Conservation (phyloP, 2,113 vertebrate species). For the Hylia prasina region DNA sequence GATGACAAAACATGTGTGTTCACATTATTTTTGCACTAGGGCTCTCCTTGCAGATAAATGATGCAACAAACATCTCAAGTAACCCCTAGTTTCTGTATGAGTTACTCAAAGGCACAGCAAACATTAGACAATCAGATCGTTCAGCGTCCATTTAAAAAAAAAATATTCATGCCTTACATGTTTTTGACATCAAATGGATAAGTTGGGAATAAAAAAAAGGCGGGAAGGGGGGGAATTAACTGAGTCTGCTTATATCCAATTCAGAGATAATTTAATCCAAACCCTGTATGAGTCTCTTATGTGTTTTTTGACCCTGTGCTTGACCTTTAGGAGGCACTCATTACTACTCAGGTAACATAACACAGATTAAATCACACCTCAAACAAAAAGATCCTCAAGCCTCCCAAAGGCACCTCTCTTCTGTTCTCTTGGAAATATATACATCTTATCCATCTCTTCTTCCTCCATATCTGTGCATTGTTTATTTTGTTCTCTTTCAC, state of each 20-base stretch:
- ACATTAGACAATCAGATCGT: not conserved
- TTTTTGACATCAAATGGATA: not conserved
- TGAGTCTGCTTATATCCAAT: not conserved
- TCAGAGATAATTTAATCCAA: not conserved
- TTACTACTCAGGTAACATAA: not conserved
- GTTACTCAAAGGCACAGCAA: not conserved
- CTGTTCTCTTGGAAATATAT: not conserved
- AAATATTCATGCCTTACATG: not conserved
- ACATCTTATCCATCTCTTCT: not conserved
- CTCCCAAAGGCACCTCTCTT: not conserved
- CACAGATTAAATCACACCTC: not conserved
- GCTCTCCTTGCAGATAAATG: not conserved
- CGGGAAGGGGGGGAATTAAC: rapidly evolving
- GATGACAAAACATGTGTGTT: not conserved
- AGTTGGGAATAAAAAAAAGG: not conserved
- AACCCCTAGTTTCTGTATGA: not conserved
- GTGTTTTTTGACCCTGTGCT: not conserved
- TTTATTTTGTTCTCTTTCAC: not conserved
- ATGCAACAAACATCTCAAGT: not conserved
- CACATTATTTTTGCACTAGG: not conserved
- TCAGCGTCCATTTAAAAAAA: not conserved
- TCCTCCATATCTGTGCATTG: not conserved
- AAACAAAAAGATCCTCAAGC: not conserved
- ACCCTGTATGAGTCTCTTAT: not conserved
- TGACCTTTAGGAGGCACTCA: not conserved